Base-by-base conservation (phyloP, 2,888 invertebrate species). In the Theretra japonica region DNA sequence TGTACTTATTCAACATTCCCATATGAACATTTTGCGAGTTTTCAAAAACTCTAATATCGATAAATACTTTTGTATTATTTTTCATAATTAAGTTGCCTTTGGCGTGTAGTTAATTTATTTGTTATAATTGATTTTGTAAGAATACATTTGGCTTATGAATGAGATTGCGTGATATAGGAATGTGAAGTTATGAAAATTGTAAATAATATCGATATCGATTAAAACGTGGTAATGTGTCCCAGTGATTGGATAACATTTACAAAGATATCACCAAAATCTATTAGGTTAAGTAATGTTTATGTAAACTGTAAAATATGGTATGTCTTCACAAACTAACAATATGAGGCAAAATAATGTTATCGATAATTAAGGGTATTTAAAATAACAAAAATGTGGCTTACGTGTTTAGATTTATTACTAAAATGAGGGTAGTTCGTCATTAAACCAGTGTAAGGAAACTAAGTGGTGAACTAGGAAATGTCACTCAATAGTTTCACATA, bases 241-340 rank as follows among this genome's bases (percentile, higher is more conserved):
- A 69, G 68, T 69, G 56, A 69, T 28, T 56, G 68, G 50, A 25
- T 50, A 68, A 48, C 25, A 19, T 25, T 68, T 68, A 53, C 68
- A 56, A 69, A 69, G 68, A 69, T 53, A 25, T 53, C 50, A 69
- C 68, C 68, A 69, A 69, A 69, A 69, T 69, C 48, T 25, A n/a
- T 50, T 69, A 69, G 53, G 15, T 74, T 68, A 74, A 73, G 74
- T 74, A 75, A 71, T 6, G 33, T 41, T 53, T 50, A 53, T 56
- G 30, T 53, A 69, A 25, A 25, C 11, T 30, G 11, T 53, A n/a
- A 53, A 8, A 1, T 28, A 28, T 59, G 28, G 41, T 21, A 30
- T 30, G n/a, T 8, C 21, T 62, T 41, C 33, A 33, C 11, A 21
- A 33, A 41, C 41, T 41, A 11, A 41, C 8, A 41, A 11, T 41